A percentile compares a stretch with the other conserved stretches of the same genome.
These are phyloP conservation scores for Myrmecobius fasciatus DNA, from an alignment of 2,113 vertebrate species.

Conservation along the genomic window DNA sequence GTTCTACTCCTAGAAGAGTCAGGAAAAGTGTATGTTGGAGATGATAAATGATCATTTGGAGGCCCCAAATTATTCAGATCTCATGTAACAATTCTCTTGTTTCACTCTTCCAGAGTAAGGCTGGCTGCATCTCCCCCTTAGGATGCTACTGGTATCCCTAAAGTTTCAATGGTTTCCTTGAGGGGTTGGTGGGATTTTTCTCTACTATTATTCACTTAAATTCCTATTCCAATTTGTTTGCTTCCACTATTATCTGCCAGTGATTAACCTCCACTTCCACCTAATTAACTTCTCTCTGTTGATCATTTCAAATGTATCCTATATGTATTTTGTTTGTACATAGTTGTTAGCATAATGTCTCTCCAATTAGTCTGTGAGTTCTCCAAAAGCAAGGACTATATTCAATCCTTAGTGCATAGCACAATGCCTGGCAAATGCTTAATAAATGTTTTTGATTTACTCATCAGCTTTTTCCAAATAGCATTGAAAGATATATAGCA, in stretches of 20 bases:
- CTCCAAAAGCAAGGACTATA: not conserved
- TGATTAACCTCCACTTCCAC: not conserved
- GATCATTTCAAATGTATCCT: not conserved
- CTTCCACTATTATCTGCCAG: not conserved
- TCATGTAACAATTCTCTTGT: not conserved
- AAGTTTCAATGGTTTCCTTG: not conserved
- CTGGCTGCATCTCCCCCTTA: not conserved
- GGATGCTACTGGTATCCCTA: not conserved
- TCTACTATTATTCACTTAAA: not conserved
- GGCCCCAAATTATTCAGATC: not conserved
- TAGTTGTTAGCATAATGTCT: not conserved
- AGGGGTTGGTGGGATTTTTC: not conserved
- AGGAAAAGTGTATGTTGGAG: not conserved
- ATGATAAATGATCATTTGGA: not conserved
- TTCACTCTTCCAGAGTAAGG: not conserved
- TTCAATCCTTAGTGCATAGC: not conserved
- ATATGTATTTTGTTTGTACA: not conserved
- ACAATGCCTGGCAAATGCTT: not conserved
- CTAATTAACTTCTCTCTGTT: not conserved
- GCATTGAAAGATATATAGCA: not conserved
- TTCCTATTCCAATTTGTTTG: not conserved
- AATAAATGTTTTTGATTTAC: not conserved
- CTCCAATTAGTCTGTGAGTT: not conserved
- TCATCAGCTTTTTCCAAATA: not conserved
- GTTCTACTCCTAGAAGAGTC: not conserved